These are phyloP conservation scores for Drosophila pallidifrons DNA, from an alignment of 1,140 invertebrate species.

Conservation along the genomic window DNA sequence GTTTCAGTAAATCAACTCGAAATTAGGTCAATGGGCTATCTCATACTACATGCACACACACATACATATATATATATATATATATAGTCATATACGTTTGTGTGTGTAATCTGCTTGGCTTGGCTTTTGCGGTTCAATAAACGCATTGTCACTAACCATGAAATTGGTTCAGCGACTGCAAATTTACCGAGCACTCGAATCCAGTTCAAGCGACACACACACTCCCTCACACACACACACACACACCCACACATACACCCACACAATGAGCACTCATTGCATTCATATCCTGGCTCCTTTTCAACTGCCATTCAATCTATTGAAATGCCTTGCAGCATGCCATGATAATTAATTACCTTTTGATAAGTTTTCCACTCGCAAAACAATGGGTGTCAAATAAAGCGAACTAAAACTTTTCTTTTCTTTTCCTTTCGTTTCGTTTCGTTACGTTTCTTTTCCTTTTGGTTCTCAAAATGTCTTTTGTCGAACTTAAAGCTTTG, in stretches of 20 bases:
- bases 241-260: too few species aligned
- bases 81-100: conserved; percentile 1
- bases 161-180: conserved; percentile 35
- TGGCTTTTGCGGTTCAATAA: conserved; percentile 69
- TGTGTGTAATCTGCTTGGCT: conserved; percentile 20
- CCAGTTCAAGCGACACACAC: not conserved
- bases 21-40: conserved; percentile 80
- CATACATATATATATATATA: not conserved
- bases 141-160: conserved; percentile 52
- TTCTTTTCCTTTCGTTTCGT: too few species aligned
- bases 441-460: too few species aligned
- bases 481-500: too few species aligned
- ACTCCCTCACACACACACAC: too few species aligned
- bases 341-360: too few species aligned
- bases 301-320: too few species aligned
- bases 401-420: too few species aligned
- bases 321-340: too few species aligned
- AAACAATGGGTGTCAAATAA: too few species aligned
- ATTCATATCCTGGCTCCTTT: not conserved
- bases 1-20: conserved; percentile 77
- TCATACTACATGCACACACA: conserved; percentile 48
- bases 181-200: not conserved
- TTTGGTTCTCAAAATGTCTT: too few species aligned
- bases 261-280: not conserved
- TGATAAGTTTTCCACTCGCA: too few species aligned